Conservation (phyloP, 2,113 vertebrate species). For the Paradisaea rubra region DNA sequence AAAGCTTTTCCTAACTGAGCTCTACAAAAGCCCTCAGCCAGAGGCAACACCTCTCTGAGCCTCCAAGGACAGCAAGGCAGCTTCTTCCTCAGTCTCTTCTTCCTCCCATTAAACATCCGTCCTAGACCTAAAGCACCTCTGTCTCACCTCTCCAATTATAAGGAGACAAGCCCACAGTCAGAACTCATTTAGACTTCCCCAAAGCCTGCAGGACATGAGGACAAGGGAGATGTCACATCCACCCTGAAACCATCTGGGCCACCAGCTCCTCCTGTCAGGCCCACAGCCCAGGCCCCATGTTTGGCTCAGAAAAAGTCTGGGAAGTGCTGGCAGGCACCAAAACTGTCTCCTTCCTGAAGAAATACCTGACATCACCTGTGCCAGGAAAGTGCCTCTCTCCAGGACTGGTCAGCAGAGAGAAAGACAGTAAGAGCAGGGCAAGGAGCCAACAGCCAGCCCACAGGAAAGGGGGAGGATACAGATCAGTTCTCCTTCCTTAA, state of each 20-base stretch:
- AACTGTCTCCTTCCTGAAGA: not conserved
- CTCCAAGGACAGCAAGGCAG: not conserved
- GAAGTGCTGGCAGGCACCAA: not conserved
- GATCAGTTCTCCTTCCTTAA: not conserved
- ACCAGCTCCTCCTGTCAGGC: not conserved
- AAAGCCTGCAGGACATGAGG: not conserved
- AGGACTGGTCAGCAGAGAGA: not conserved
- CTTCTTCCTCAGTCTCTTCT: not conserved
- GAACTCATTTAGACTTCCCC: not conserved
- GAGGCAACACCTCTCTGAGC: accelerated
- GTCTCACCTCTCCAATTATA: not conserved
- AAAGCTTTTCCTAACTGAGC: not conserved
- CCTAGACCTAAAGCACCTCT: not conserved
- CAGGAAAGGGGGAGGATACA: not conserved
- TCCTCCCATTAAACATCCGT: not conserved
- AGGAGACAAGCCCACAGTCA: not conserved
- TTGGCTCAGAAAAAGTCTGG: not conserved
- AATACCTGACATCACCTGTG: not conserved
- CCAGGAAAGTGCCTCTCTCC: not conserved
- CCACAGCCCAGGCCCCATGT: not conserved
- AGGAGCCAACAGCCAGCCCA: not conserved
- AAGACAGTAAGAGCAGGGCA: not conserved
- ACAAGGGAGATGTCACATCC: not conserved
- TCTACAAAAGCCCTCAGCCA: not conserved
- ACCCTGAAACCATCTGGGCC: not conserved